Evolutionary conservation across 2,888 invertebrate genomes (phyloP), one percentile per base, ranked within the genome.

Genomic region (Trichopria drosophilae): DNA sequence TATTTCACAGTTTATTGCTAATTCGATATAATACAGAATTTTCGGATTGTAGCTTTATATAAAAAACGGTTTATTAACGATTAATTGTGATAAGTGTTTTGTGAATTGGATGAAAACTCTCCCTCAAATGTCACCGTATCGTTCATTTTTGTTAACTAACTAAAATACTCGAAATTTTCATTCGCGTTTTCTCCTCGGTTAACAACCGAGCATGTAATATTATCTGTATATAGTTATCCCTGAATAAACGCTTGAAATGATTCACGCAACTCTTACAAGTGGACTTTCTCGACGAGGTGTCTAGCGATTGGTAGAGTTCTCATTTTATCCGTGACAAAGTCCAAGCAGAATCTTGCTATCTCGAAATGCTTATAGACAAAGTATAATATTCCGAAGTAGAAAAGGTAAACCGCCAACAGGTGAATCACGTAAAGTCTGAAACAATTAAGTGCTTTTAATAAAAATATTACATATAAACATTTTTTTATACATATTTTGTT

Each of bases 401-500:
- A 73, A 2, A 62, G 56, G 46, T 71, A 73, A 6, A 72, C 62
- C 5, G 66, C 26, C 12, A 53, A 36, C 10, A 67, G 3, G 37
- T 73, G 73, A 29, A 73, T 44, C 10, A 65, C 54, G 62, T 72
- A 67, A 43, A 71, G 63, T 34, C 73, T 73, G 62, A 13, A 63
- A 62, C 9, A 18, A 24, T 23, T 23, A 24, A 18, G 35, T 36
- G 10, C 18, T 29, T 15, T 7, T 18, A 4, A 16, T 16, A 6
- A 24, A 24, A 10, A 10, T 10, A 18, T 4, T 34, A 18, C 10
- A 18, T 9, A 28, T 40, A 7, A 31, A 31, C 5, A 4, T 29
- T 9, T 29, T 29, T 29, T 13, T 35, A 4, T 18, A 10, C 5
- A 15, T 35, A n/a, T n/a, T n/a, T n/a, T n/a, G n/a, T n/a, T n/a